Conservation (phyloP, 2,113 vertebrate genomes). For the Mus musculus region GRCm39 chr10:39521501-39522000, state of each 20-base stretch:
- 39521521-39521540: slow-evolving; percentile 19
- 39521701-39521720: slow-evolving; percentile 97
- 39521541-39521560: slow-evolving; percentile 50
- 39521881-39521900: slow-evolving; percentile 66
- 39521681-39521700: slow-evolving; percentile 53
- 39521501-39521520: slow-evolving; percentile 53
- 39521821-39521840: slow-evolving; percentile 16
- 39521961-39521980: slow-evolving; percentile 74
- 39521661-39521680: slow-evolving; percentile 15
- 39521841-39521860: slow-evolving; percentile 19
- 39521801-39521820: slow-evolving; percentile 25
- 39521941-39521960: slow-evolving; percentile 68
- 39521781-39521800: slow-evolving; percentile 9
- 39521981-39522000: slow-evolving; percentile 79
- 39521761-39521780: slow-evolving; percentile 95
- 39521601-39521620: background rate
- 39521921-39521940: slow-evolving; percentile 69
- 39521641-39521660: background rate
- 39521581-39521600: background rate
- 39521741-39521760: slow-evolving; percentile 97
- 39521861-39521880: slow-evolving; percentile 22
- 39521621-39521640: background rate
- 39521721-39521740: slow-evolving; percentile 92
- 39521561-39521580: slow-evolving; percentile 40
- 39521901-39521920: slow-evolving; percentile 56